Evolutionary conservation across 2,888 invertebrate genomes (phyloP).

Genomic region (Neoaliturus tenellus): DNA sequence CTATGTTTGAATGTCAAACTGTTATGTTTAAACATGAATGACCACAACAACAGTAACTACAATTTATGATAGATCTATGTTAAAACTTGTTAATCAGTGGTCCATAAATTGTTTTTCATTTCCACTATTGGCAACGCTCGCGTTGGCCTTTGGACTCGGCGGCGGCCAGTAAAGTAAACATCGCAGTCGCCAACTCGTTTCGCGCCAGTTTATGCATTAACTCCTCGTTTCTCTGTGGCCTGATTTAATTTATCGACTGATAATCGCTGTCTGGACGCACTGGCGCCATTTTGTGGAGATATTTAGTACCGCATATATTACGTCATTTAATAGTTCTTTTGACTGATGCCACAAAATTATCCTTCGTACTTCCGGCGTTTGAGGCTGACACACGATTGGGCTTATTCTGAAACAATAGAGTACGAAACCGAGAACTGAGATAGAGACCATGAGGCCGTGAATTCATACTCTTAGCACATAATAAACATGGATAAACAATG

Average conservation of each 20-base stretch:
- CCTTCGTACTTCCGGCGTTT: too few relatives aligned
- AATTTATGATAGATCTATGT: too few relatives aligned
- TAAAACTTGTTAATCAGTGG: too few relatives aligned
- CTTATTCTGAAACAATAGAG: too few relatives aligned
- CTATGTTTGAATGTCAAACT: too few relatives aligned
- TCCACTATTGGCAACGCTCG: conserved; percentile 3
- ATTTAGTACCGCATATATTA: not conserved
- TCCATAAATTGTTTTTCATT: not conserved
- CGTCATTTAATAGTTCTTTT: not conserved
- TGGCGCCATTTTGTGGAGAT: not conserved
- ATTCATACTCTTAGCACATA: too few relatives aligned
- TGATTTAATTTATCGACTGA: conserved; percentile 14
- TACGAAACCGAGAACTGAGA: too few relatives aligned
- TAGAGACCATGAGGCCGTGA: too few relatives aligned
- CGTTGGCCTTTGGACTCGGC: not conserved
- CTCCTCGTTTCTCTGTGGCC: conserved; percentile 24
- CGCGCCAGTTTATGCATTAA: conserved; percentile 2
- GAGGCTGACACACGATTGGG: too few relatives aligned
- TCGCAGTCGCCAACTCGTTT: not conserved
- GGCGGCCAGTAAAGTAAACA: conserved; percentile 29
- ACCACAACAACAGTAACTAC: too few relatives aligned
- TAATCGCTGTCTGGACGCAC: conserved; percentile 1
- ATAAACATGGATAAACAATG: too few relatives aligned
- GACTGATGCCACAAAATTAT: too few relatives aligned
- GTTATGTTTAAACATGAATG: not conserved